Conservation (phyloP, 2,888 invertebrate species). For the Acanthosepion esculentum region DNA sequence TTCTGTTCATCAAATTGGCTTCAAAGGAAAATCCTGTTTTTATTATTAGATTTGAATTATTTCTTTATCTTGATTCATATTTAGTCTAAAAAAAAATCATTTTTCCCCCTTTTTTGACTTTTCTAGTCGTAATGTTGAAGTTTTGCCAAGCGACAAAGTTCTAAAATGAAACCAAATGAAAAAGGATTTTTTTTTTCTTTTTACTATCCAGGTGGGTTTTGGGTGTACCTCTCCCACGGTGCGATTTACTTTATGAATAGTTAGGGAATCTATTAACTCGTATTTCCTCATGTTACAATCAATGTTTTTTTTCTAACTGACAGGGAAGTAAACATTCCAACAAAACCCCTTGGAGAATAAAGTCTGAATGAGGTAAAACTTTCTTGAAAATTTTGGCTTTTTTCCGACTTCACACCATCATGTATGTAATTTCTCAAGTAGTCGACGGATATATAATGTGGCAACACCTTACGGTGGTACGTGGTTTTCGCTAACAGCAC, state of each 20-base stretch:
- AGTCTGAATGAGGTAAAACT: not conserved
- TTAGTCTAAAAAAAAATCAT: no score
- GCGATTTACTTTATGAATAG: not conserved
- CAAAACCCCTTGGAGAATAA: not conserved
- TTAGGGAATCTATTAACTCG: not conserved
- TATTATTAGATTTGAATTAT: no score
- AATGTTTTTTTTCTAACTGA: not conserved
- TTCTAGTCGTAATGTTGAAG: not conserved
- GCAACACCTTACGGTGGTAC: no score
- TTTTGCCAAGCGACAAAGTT: not conserved
- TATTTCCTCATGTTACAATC: not conserved
- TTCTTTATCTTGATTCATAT: no score
- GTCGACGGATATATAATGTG: no score
- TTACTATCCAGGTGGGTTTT: not conserved
- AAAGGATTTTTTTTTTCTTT: not conserved
- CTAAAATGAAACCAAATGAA: not conserved
- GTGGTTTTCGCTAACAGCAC: no score
- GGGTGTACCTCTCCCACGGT: not conserved
- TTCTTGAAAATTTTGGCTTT: not conserved
- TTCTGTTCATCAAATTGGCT: no score
- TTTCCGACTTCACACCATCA: not conserved
- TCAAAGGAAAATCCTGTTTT: no score
- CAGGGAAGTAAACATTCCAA: not conserved
- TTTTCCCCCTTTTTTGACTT: not conserved
- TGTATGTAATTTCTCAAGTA: not conserved